phyloP scores from a whole-genome alignment of 2,113 vertebrate genomes.

The Prinia subflava region DNA sequence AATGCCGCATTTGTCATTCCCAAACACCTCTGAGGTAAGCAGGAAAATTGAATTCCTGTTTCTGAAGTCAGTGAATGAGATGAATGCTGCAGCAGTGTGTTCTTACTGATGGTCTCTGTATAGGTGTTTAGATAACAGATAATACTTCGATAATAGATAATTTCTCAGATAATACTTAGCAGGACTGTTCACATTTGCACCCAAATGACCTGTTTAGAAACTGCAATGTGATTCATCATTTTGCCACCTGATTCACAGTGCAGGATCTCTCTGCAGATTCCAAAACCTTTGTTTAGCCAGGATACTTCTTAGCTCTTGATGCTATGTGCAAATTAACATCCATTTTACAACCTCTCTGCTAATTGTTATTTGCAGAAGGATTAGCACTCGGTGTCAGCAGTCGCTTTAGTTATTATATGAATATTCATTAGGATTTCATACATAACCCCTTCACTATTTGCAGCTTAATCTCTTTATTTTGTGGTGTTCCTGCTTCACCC shows the following conservation, averaged over 20 bases:
- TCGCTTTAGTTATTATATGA: slow-evolving; percentile 1
- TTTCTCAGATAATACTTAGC: not conserved
- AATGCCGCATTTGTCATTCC: not conserved
- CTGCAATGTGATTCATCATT: not conserved
- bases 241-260: not conserved
- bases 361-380: slow-evolving; percentile 43
- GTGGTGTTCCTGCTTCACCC: not conserved
- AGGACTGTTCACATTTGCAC: not conserved
- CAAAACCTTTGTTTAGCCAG: not conserved
- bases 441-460: not conserved
- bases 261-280: not conserved
- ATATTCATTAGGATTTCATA: slow-evolving; percentile 50
- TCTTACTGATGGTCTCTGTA: not conserved
- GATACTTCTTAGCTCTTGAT: slow-evolving; percentile 7
- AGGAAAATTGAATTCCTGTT: not conserved
- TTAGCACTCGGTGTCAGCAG: not conserved
- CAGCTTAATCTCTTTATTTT: slow-evolving; percentile 29
- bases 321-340: not conserved
- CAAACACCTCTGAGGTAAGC: not conserved
- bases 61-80: not conserved
- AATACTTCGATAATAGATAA: not conserved
- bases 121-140: not conserved
- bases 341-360: slow-evolving; percentile 22
- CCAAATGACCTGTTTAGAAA: not conserved
- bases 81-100: not conserved